phyloP scores from a whole-genome alignment of 2,888 invertebrate species.

The Napeogenes sylphis region DNA sequence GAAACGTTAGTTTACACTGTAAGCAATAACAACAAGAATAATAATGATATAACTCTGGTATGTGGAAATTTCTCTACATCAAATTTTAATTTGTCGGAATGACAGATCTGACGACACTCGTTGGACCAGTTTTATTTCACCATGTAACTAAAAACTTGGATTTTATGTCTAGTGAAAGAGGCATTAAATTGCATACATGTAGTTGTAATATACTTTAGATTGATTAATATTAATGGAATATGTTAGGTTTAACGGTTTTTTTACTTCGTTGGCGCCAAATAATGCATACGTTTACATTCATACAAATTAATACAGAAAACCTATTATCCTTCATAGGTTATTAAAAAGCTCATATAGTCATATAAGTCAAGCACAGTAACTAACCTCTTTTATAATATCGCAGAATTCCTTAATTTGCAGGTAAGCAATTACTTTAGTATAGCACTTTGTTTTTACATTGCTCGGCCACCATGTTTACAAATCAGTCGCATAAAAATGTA shows the following conservation, averaged over 20 bases:
- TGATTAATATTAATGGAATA: slow-evolving; percentile 32
- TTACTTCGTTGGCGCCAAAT: slow-evolving; percentile 74
- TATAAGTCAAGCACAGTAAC: slow-evolving; percentile 34
- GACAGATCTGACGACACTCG: slow-evolving; percentile 75
- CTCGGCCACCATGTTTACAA: slow-evolving; percentile 77
- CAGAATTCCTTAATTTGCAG: slow-evolving; percentile 15
- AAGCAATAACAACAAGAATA: slow-evolving; percentile 9
- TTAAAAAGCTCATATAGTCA: slow-evolving; percentile 13
- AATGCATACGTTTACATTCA: slow-evolving; percentile 73
- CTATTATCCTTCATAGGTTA: slow-evolving; percentile 31
- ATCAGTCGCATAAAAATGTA: slow-evolving; percentile 66
- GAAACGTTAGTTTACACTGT: slow-evolving; percentile 37
- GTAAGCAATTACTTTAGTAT: slow-evolving; percentile 30
- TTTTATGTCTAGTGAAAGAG: slow-evolving; percentile 23
- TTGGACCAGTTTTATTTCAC: slow-evolving; percentile 66
- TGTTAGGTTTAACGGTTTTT: slow-evolving; percentile 63
- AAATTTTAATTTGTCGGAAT: slow-evolving; percentile 56
- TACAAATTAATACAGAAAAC: slow-evolving; percentile 27
- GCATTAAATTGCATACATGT: slow-evolving; percentile 18
- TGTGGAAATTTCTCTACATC: slow-evolving; percentile 39
- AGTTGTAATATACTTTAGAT: slow-evolving; percentile 28
- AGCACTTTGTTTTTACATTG: slow-evolving; percentile 32
- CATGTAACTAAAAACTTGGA: slow-evolving; percentile 43
- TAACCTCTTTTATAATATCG: slow-evolving; percentile 46
- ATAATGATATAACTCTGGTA: neutral